Base-by-base conservation (phyloP, 2,113 vertebrate species). In the Sebastes fasciatus region DNA sequence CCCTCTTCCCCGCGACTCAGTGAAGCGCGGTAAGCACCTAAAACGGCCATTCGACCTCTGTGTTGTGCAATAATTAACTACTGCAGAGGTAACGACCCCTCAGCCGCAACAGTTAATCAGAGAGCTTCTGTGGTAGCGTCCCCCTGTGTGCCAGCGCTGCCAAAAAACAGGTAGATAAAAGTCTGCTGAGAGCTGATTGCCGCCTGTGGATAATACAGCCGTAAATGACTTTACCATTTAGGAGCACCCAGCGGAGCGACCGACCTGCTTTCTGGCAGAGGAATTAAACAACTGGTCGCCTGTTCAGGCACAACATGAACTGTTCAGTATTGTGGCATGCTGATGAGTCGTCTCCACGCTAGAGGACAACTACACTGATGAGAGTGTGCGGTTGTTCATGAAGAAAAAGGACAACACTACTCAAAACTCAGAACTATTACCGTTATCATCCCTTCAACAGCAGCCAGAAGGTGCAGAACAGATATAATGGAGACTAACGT, bases 1-100 rank as follows among this genome's bases (percentile, higher is more conserved):
- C 62, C 52, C 66, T 12, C 42, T 80, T 49, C 60, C 64, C 72
- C 54, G 8, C 40, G 0, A 77, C n/a, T 19, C 21, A 2, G 1
- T 46, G 54, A 68, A 72, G 83, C 76, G 12, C 48, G 67, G 9
- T 43, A 12, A 46, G 51, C 75, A 66, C 67, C 67, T 73, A 43
- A 88, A 86, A 65, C 34, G 13, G 58, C 72, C 26, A 9, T 74
- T 84, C 43, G 21, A 89, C 88, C 86, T 83, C 63, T 40, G 43
- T 45, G 66, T 82, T 72, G 49, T 19, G 62, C 54, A 23, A 73
- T 89, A 79, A 88, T 83, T 73, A 91, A 82, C 49, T 17, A 17
- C 77, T 58, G 66, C 78, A 67, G 68, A 77, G 80, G 82, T 80
- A 86, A 81, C 61, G 57, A 79, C 77, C 79, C 80, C 83, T 74